phyloP scores from a whole-genome alignment of 92 coral and sea anemone genomes.

The Plumapathes pennacea region DNA sequence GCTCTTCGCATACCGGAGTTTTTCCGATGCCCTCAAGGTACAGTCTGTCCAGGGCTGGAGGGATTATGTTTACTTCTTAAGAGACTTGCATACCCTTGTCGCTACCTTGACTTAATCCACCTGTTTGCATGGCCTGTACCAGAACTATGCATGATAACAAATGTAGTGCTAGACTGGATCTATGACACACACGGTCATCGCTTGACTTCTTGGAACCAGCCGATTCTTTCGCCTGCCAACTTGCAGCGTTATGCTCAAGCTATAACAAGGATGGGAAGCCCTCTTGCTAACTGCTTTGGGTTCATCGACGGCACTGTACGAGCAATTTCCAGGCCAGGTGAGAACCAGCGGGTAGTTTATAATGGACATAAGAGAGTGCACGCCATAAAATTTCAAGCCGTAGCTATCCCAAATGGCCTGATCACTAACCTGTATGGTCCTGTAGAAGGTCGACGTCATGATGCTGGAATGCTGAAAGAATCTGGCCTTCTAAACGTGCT shows the following conservation, averaged over 20 bases:
- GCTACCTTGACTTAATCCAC: constrained; percentile 36
- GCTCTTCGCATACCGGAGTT: constrained; percentile 28
- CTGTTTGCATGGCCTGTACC: constrained; percentile 56
- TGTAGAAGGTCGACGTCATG: constrained; percentile 54
- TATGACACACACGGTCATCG: constrained; percentile 30
- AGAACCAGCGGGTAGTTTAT: constrained; percentile 46
- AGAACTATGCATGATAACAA: constrained; percentile 49
- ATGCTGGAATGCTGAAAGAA: constrained; percentile 52
- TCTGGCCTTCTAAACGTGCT: constrained; percentile 23
- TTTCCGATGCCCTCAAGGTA: constrained; percentile 49
- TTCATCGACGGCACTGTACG: constrained; percentile 61
- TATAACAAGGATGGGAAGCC: constrained; percentile 26
- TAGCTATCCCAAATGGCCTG: constrained; percentile 52
- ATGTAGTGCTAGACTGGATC: constrained; percentile 60
- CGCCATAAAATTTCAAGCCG: constrained; percentile 45
- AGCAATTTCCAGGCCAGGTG: constrained; percentile 39
- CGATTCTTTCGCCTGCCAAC: constrained; percentile 23
- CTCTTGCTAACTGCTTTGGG: constrained; percentile 50
- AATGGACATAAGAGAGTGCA: constrained; percentile 59
- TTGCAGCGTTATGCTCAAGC: constrained; percentile 44
- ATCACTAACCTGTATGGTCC: constrained; percentile 55
- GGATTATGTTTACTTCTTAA: constrained; percentile 41
- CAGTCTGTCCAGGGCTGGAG: constrained; percentile 39
- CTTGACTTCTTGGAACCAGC: constrained; percentile 64
- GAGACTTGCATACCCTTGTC: constrained; percentile 47